A percentile compares a stretch with the other conserved stretches of the same genome.
Evolutionary conservation across 2,888 invertebrate species (phyloP).

Genomic region (Pristionchus mayeri): DNA sequence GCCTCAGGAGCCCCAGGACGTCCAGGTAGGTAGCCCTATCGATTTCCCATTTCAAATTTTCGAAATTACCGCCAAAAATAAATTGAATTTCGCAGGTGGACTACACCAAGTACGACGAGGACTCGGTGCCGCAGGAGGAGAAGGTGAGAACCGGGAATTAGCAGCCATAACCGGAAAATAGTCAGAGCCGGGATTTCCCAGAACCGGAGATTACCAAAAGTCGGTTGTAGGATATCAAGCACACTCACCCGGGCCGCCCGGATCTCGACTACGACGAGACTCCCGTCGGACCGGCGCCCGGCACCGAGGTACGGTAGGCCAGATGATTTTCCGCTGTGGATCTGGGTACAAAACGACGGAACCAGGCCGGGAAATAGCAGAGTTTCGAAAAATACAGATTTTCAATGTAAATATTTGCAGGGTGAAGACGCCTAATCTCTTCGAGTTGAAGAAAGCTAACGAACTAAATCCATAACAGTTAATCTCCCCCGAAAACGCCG

Average conservation of each 20-base stretch:
- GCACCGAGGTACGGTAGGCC: constrained; percentile 49
- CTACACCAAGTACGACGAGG: constrained; percentile 66
- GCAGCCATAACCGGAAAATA: not conserved
- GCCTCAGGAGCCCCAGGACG: constrained; percentile 4
- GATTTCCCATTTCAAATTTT: no score
- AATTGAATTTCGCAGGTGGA: constrained; percentile 53
- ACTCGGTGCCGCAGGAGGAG: constrained; percentile 65
- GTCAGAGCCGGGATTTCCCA: not conserved
- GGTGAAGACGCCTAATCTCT: not conserved
- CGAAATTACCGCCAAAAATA: no score
- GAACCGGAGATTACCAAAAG: not conserved
- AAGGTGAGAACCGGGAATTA: constrained; percentile 53
- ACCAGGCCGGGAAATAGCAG: not conserved
- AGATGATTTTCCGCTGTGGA: not conserved
- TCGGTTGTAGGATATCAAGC: constrained; percentile 58
- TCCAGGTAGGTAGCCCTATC: not conserved
- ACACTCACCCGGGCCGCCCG: constrained; percentile 65
- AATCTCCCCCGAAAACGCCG: not conserved
- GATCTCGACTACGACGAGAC: constrained; percentile 71
- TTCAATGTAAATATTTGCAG: not conserved
- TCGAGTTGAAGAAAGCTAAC: no score
- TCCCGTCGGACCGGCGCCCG: constrained; percentile 68
- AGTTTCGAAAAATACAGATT: not conserved
- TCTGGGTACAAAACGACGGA: no score
- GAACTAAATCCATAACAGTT: not conserved